Evolutionary conservation across 1,140 invertebrate species (phyloP).

Genomic region (Lordiphosa stackelbergi): DNA sequence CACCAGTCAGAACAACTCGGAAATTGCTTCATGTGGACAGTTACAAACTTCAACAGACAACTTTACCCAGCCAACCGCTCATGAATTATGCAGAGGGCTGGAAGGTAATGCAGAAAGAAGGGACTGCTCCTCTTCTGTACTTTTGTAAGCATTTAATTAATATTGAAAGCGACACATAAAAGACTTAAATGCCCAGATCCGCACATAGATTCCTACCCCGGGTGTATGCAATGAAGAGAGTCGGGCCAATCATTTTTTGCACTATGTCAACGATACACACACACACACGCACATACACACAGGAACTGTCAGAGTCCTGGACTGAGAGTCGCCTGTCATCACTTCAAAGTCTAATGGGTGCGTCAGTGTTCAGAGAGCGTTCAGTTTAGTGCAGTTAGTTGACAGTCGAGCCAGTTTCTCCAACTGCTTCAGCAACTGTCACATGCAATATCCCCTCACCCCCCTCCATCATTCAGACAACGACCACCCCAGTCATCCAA

Average conservation of each 20-base stretch:
- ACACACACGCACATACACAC: constrained; percentile 24
- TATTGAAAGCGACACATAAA: constrained; percentile 52
- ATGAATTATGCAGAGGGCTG: constrained; percentile 29
- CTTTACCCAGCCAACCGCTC: constrained; percentile 34
- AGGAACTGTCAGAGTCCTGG: constrained; percentile 19
- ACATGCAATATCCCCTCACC: constrained; percentile 41
- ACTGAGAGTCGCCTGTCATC: constrained; percentile 46
- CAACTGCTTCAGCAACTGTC: constrained; percentile 25
- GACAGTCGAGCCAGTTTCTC: constrained; percentile 20
- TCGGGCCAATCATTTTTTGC: constrained; percentile 51
- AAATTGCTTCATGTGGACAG: too few relatives aligned
- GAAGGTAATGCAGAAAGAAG: not conserved
- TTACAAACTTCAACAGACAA: too few relatives aligned
- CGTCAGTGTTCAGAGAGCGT: constrained; percentile 24
- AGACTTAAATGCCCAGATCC: constrained; percentile 50
- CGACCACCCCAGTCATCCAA: not conserved
- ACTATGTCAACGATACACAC: constrained; percentile 39
- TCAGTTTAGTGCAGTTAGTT: constrained; percentile 50
- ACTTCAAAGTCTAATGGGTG: constrained; percentile 49
- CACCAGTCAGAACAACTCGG: too few relatives aligned
- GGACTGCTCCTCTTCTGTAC: constrained; percentile 15
- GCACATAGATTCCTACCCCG: constrained; percentile 26
- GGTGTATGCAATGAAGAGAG: constrained; percentile 21
- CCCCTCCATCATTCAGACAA: constrained; percentile 1
- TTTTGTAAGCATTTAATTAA: constrained; percentile 61